Percentiles rank a stretch among this genome's conserved stretches.
Evolutionary conservation across 2,888 invertebrate species (phyloP).

Genomic region (Drosophila affinis): DNA sequence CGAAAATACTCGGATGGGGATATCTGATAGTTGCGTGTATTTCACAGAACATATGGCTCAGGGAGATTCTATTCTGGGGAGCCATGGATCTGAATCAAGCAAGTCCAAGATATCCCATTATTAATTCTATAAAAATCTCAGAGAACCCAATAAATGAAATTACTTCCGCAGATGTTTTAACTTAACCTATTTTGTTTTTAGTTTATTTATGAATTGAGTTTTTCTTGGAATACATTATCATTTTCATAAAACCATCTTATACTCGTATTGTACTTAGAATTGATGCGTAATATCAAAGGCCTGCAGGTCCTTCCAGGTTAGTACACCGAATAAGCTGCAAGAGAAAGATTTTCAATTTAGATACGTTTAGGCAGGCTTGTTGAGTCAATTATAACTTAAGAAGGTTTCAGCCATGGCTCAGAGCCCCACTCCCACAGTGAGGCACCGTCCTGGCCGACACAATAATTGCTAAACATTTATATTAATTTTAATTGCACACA

Average conservation of each 20-base stretch:
- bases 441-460: neutral
- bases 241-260: conserved; percentile 13
- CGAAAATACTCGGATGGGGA: neutral
- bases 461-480: conserved; percentile 55
- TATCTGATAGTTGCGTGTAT: neutral
- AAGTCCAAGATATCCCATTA: too few species aligned
- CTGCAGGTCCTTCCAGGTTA: conserved; percentile 1
- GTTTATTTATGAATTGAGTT: conserved; percentile 28
- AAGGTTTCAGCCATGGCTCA: too few species aligned
- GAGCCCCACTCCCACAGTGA: neutral
- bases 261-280: conserved; percentile 16
- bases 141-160: neutral
- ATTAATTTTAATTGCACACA: conserved; percentile 49
- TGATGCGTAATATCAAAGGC: conserved; percentile 28
- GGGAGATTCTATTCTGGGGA: neutral
- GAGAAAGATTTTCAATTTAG: conserved; percentile 22
- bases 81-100: too few species aligned
- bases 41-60: neutral
- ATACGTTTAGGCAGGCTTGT: conserved; percentile 24
- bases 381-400: conserved; percentile 24
- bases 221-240: conserved; percentile 34
- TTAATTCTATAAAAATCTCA: neutral
- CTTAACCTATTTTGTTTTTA: conserved; percentile 23
- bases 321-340: conserved; percentile 24
- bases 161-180: neutral